These are phyloP conservation scores for Lycophotia porphyrea DNA, from an alignment of 2,888 invertebrate species.

Conservation along the genomic window DNA sequence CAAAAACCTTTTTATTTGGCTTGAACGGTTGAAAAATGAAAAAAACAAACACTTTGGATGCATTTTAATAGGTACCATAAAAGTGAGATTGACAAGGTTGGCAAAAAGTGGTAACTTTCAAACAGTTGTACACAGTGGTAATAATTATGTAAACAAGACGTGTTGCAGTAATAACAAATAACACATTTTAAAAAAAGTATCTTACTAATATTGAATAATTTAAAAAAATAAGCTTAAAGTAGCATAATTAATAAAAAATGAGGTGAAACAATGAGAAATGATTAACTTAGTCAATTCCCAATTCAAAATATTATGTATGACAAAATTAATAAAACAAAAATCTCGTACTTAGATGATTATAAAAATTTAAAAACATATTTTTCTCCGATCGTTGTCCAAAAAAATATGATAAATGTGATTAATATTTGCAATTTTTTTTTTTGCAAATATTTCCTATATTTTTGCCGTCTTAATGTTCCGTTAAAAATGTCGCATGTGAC, in stretches of 20 bases:
- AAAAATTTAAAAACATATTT: neutral
- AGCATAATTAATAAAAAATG: neutral
- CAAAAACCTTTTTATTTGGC: neutral
- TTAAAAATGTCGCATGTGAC: neutral
- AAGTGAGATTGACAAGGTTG: constrained; percentile 72
- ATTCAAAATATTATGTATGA: neutral
- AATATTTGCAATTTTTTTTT: no score
- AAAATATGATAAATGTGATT: no score
- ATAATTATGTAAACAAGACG: neutral
- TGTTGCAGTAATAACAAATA: constrained; percentile 6
- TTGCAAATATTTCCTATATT: no score
- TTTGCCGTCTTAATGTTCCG: neutral
- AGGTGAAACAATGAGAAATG: neutral
- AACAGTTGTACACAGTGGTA: constrained; percentile 34
- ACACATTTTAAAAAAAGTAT: neutral
- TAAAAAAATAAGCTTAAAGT: neutral
- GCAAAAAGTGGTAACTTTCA: constrained; percentile 59
- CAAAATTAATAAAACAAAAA: neutral
- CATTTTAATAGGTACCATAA: constrained; percentile 70
- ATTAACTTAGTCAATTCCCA: neutral
- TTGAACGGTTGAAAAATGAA: constrained; percentile 27
- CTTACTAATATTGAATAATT: neutral
- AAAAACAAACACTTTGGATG: constrained; percentile 51
- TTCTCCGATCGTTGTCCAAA: neutral
- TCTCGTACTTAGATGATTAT: no score